Evolutionary conservation across 2,888 invertebrate genomes (phyloP), one percentile per base, ranked within the genome.

Genomic region (Drosophila prolongata): DNA sequence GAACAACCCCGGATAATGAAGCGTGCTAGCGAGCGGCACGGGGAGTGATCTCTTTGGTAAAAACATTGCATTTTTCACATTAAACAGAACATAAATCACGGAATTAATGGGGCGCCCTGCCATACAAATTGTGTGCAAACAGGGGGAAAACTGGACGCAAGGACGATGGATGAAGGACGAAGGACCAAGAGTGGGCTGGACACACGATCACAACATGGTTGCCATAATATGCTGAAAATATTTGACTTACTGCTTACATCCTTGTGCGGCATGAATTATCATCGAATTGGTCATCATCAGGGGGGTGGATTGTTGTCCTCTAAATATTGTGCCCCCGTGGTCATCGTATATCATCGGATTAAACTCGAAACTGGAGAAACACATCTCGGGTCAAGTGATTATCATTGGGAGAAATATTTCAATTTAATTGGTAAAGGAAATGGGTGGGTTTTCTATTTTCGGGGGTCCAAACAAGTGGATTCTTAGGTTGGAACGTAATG

Each of bases 11-110:
- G 24, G 3, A 56, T 68, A 52, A 66, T 65, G 78, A 73, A 78
- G 79, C 76, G 79, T 79, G 77, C 76, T 76, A 37, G 24, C 14
- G 30, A 46, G 54, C 52, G 65, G 69, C 73, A 80, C 84, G 90
- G 62, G 90, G 90, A 90, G 90, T 91, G 90, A 90, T 90, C 87
- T 78, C 83, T 85, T 79, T 89, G 89, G 90, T 89, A 87, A 90
- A 90, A 90, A 90, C 89, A 90, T 85, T 77, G 81, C 78, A 83
- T 87, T 90, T 82, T 91, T 79, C 78, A 83, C 79, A 81, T 84
- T 90, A 91, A 91, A 91, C 89, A 90, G 84, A 85, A 85, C 91
- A 90, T 90, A 90, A 90, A 90, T 90, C 90, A 91, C 57, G 60
- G 77, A 77, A 78, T 90, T 90, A 90, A 91, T 89, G 78, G 76